Base-by-base conservation (phyloP, 2,888 invertebrate genomes). In the Nomada ferruginata region DNA sequence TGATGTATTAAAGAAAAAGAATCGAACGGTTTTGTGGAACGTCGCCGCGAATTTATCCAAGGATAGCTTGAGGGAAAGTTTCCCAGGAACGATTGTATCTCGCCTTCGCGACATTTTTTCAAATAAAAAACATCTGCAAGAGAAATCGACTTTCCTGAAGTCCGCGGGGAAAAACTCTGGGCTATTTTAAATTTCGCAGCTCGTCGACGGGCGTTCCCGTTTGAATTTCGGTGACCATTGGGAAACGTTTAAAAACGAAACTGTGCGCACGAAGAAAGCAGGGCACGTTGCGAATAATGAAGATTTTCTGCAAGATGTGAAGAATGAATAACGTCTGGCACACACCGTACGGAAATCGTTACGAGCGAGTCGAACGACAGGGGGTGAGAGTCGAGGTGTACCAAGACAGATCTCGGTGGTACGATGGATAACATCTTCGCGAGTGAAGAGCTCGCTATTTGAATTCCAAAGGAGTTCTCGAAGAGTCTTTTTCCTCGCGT, bases 391-490 rank as follows among this genome's bases (percentile, higher is more conserved):
- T 59, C 59, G n/a, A 59, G 57, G 61, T 23, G 68, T 61, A 36
- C 52, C 60, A n/a, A 55, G 61, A 73, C 50, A 20, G 59, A 60
- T 55, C 59, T 53, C 26, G 44, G 26, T 26, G 53, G 53, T 42
- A 26, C 60, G 53, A 65, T 26, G 76, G 68, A 78, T 79, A 79
- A 79, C 79, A 53, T 36, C 66, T 18, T 44, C 72, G 29, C 73
- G 29, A 47, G 15, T 23, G 60, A 65, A 60, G 53, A 65, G 66
- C 55, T 73, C 61, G 55, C 66, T 26, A 80, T 80, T 80, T 80
- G 79, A 80, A 80, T 80, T 79, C 80, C 79, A 79, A 68, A 80
- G 66, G 50, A 68, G 44, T 55, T 79, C 60, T 11, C 66, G 9
- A 73, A 36, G 29, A 66, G 52, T 68, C 80, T 63, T 57, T 73